These are phyloP conservation scores for Coenonympha arcania DNA, from an alignment of 2,888 invertebrate genomes.

Conservation along the genomic window DNA sequence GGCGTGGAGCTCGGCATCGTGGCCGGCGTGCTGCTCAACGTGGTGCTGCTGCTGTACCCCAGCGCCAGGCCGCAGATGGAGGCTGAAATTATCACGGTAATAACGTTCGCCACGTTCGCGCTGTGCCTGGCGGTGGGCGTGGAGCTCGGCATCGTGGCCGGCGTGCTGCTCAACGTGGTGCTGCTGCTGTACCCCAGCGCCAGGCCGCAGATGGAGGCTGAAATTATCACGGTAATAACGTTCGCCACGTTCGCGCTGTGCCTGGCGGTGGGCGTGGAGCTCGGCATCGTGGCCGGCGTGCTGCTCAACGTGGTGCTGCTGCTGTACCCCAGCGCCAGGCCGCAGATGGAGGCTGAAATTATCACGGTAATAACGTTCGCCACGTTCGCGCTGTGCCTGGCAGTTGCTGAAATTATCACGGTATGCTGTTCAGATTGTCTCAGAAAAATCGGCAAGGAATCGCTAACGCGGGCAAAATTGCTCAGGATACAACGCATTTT, in stretches of 20 bases:
- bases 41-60: slow-evolving; percentile 84
- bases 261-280: slow-evolving; percentile 86
- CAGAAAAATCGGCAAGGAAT: too few species aligned
- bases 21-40: slow-evolving; percentile 85
- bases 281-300: slow-evolving; percentile 88
- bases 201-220: slow-evolving; percentile 82
- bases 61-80: slow-evolving; percentile 85
- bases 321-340: slow-evolving; percentile 86
- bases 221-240: slow-evolving; percentile 81
- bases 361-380: slow-evolving; percentile 81
- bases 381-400: slow-evolving; percentile 86
- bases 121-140: slow-evolving; percentile 87
- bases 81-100: slow-evolving; percentile 80
- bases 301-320: slow-evolving; percentile 83
- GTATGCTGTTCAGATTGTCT: too few species aligned
- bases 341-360: slow-evolving; percentile 82
- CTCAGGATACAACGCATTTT: too few species aligned
- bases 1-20: slow-evolving; percentile 92
- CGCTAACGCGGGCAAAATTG: too few species aligned
- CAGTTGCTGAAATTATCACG: slow-evolving; percentile 80
- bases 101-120: slow-evolving; percentile 87
- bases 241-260: slow-evolving; percentile 88
- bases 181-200: slow-evolving; percentile 87
- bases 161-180: slow-evolving; percentile 84
- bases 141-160: slow-evolving; percentile 88